These are phyloP conservation scores for Microcebus ravelobensis DNA, from an alignment of 2,113 vertebrate genomes.

Conservation along the genomic window DNA sequence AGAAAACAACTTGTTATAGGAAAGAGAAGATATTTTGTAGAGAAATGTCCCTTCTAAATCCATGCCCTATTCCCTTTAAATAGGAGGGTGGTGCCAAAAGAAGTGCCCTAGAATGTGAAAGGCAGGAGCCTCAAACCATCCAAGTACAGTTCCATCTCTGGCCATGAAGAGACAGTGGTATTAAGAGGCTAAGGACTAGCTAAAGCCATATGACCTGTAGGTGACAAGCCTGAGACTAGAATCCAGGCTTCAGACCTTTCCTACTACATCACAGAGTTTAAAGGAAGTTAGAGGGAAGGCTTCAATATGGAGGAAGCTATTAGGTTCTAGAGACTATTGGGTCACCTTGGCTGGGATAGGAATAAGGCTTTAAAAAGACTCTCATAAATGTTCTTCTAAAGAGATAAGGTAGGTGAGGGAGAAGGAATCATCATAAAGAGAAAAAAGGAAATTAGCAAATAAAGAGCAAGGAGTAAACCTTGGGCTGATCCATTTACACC, in stretches of 20 bases:
- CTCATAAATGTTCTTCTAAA: conserved; percentile 86
- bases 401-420: conserved; percentile 62
- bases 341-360: conserved; percentile 83
- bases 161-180: neutral
- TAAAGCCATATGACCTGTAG: neutral
- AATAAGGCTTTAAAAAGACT: conserved; percentile 80
- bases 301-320: neutral
- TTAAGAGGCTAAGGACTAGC: neutral
- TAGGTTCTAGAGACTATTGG: neutral
- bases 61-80: neutral
- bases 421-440: conserved; percentile 48
- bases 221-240: neutral
- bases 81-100: neutral
- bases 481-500: neutral
- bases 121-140: neutral
- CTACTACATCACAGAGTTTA: neutral
- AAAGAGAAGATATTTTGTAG: neutral
- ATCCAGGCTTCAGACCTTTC: neutral
- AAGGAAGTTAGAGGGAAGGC: neutral
- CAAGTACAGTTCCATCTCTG: neutral
- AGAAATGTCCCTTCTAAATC: neutral
- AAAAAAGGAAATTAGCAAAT: conserved; percentile 44
- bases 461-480: neutral
- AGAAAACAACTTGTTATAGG: neutral
- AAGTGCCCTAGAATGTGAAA: neutral